These are phyloP conservation scores for Litoditis marina DNA, from an alignment of 2,888 invertebrate genomes.

Conservation along the genomic window DNA sequence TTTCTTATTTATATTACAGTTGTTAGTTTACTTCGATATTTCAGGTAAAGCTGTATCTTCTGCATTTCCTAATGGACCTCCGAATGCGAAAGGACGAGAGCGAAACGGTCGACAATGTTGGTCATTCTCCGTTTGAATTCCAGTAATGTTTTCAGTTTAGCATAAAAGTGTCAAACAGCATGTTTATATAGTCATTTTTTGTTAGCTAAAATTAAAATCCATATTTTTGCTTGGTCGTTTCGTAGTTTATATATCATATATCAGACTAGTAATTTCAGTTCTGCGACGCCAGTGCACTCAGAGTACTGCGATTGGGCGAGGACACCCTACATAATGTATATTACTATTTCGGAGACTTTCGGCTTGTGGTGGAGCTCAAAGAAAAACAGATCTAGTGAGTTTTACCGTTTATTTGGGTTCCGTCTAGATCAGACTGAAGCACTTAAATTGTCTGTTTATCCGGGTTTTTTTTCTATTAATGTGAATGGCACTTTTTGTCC, in stretches of 20 bases:
- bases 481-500: no score
- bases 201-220: no score
- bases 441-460: no score
- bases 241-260: not conserved
- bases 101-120: slow-evolving; percentile 6
- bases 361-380: not conserved
- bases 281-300: slow-evolving; percentile 1
- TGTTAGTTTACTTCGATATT: no score
- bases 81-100: slow-evolving; percentile 2
- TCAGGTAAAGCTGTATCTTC: slow-evolving; percentile 3
- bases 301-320: not conserved
- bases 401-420: no score
- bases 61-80: slow-evolving; percentile 6
- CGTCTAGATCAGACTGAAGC: no score
- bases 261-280: not conserved
- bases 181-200: no score
- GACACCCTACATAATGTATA: not conserved
- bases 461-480: no score
- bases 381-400: not conserved
- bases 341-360: slow-evolving; percentile 10
- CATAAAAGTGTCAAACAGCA: not conserved
- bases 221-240: no score
- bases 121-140: not conserved
- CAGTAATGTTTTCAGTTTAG: not conserved
- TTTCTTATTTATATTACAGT: no score